phyloP scores from a whole-genome alignment of 1,140 invertebrate genomes.

The Ectropis grisescens region DNA sequence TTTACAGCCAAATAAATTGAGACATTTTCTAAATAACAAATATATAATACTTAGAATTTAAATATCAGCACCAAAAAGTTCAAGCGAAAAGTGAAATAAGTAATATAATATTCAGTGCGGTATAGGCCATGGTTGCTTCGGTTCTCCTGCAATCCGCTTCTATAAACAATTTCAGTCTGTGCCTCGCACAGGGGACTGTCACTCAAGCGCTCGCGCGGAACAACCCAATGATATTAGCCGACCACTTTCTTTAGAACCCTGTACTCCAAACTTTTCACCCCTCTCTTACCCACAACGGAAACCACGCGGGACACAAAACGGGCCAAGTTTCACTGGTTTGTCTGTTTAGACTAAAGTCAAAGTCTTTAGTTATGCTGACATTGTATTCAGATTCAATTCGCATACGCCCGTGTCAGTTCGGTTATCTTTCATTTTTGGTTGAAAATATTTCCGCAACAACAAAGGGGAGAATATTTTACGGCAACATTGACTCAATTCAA shows the following conservation, averaged over 20 bases:
- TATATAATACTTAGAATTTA: no score
- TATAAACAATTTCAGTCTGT: conserved; percentile 27
- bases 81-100: no score
- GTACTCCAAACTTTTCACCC: conserved; percentile 9
- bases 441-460: conserved; percentile 1
- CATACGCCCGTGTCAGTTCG: conserved; percentile 16
- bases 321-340: conserved; percentile 14
- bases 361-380: conserved; percentile 33
- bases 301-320: conserved; percentile 1
- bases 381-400: conserved; percentile 33
- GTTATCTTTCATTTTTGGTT: conserved; percentile 16
- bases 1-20: no score
- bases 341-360: conserved; percentile 25
- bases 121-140: no score
- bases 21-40: no score
- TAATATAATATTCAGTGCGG: no score
- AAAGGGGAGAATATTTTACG: no score
- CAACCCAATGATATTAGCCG: conserved; percentile 31
- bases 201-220: conserved; percentile 29
- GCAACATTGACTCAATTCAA: no score
- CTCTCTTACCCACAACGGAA: conserved; percentile 2
- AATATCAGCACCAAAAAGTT: no score
- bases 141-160: conserved; percentile 15
- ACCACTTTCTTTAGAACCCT: conserved; percentile 16
- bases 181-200: conserved; percentile 30